Evolutionary conservation across 2,888 invertebrate species (phyloP).

Genomic region (Amiota mariae): DNA sequence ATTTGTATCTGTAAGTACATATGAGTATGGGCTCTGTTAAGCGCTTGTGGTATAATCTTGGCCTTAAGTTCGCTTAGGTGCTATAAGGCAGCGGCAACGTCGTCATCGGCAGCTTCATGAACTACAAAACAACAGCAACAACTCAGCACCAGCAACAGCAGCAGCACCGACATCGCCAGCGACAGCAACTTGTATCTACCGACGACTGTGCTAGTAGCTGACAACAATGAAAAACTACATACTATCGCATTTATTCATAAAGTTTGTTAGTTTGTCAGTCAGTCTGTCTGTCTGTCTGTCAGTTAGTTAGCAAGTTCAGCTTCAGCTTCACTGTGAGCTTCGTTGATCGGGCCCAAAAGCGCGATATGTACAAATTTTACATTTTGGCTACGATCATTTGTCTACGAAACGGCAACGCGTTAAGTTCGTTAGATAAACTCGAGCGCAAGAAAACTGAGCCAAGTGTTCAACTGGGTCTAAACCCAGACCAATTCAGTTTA

Average conservation of each 20-base stretch:
- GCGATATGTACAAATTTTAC: conserved; percentile 63
- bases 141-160: neutral
- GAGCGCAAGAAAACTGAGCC: conserved; percentile 37
- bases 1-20: neutral
- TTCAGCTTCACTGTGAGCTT: neutral
- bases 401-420: conserved; percentile 67
- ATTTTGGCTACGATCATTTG: conserved; percentile 67
- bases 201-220: no score
- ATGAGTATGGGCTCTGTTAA: conserved; percentile 17
- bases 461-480: conserved; percentile 32
- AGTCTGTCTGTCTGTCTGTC: conserved; percentile 39
- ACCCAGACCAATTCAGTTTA: conserved; percentile 31
- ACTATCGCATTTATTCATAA: conserved; percentile 42
- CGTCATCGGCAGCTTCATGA: conserved; percentile 11
- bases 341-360: conserved; percentile 27
- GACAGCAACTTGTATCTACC: neutral
- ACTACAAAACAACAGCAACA: conserved; percentile 5
- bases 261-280: conserved; percentile 55
- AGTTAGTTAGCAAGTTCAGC: conserved; percentile 41
- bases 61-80: conserved; percentile 55
- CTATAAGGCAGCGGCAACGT: conserved; percentile 45
- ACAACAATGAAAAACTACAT: conserved; percentile 21
- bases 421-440: conserved; percentile 63
- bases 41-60: conserved; percentile 57
- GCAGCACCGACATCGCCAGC: neutral